phyloP scores from a whole-genome alignment of 2,113 vertebrate species.

The Haplochromis burtoni region DNA sequence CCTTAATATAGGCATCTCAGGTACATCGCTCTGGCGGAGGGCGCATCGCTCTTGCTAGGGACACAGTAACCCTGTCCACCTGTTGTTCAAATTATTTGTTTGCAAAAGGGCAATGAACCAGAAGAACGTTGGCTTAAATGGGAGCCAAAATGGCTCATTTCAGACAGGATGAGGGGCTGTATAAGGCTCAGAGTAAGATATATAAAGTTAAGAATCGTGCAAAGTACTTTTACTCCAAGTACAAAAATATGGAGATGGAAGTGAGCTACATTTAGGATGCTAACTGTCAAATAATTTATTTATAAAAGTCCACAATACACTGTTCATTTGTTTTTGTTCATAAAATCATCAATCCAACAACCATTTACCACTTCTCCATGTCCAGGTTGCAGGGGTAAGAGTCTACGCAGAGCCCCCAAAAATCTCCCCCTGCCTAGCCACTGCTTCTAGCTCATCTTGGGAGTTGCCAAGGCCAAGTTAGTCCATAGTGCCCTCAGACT shows the following conservation, averaged over 20 bases:
- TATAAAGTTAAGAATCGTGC: background rate
- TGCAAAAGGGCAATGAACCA: background rate
- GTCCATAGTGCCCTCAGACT: background rate
- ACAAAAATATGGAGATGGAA: background rate
- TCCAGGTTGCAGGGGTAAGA: background rate
- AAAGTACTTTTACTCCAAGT: background rate
- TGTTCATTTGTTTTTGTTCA: background rate
- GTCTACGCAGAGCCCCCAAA: background rate
- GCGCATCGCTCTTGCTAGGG: background rate
- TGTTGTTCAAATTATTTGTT: background rate
- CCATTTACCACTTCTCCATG: background rate
- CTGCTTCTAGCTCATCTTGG: background rate
- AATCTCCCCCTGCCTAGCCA: background rate
- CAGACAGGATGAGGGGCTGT: background rate
- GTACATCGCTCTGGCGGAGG: background rate
- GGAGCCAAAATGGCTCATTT: background rate
- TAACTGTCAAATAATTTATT: background rate
- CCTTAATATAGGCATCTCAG: background rate
- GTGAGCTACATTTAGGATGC: background rate
- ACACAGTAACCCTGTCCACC: background rate
- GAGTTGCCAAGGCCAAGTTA: background rate
- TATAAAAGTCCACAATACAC: background rate
- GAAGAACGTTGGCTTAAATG: background rate
- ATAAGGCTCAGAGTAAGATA: background rate
- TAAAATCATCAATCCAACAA: background rate